A percentile compares a stretch with the other conserved stretches of the same genome.
phyloP scores from a whole-genome alignment of 1,140 invertebrate species.

The Pentalonia nigronervosa region DNA sequence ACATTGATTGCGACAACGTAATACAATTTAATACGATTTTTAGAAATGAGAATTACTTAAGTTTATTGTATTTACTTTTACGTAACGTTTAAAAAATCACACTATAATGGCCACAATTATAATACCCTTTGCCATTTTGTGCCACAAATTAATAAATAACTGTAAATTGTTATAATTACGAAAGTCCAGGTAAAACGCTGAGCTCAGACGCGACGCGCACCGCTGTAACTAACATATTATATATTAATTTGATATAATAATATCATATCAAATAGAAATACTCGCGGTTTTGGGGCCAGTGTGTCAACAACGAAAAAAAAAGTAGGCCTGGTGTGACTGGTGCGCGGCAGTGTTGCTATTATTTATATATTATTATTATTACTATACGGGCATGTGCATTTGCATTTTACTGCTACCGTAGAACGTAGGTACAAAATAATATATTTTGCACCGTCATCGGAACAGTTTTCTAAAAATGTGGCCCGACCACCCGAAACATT shows the following conservation, averaged over 20 bases:
- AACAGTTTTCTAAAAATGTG: background rate
- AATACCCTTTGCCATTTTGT: no score
- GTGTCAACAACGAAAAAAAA: conserved; percentile 11
- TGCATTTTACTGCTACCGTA: conserved; percentile 7
- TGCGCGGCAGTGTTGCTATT: background rate
- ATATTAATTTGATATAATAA: background rate
- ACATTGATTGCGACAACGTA: background rate
- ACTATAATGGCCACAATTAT: no score
- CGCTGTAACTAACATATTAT: background rate
- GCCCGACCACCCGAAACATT: background rate
- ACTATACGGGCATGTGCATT: background rate
- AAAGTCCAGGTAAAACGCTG: background rate
- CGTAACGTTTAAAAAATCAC: no score
- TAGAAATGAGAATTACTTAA: background rate
- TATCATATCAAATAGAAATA: background rate
- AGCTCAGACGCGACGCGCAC: background rate
- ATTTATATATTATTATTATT: background rate
- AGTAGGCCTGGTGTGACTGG: background rate
- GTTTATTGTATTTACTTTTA: background rate
- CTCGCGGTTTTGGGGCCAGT: conserved; percentile 22
- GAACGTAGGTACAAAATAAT: background rate
- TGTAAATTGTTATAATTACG: background rate
- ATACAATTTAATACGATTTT: background rate
- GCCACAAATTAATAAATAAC: background rate
- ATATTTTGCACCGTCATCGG: background rate